Conservation (phyloP, 2,888 invertebrate species). For the Hedya salicella region DNA sequence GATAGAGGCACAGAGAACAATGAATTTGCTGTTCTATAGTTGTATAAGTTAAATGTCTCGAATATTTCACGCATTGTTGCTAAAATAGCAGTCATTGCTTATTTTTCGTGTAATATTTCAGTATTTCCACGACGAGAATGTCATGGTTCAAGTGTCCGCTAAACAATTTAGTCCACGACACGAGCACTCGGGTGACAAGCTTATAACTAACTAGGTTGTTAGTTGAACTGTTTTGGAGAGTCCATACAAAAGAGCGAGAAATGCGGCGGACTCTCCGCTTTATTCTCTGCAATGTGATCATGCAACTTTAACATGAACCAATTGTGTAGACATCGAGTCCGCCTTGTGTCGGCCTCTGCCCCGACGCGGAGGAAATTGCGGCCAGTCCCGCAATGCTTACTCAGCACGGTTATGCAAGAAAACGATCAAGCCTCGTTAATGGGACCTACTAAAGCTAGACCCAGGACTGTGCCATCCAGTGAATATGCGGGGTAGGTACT, state of each 20-base stretch:
- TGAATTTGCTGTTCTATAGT: slow-evolving; percentile 21
- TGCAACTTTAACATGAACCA: slow-evolving; percentile 75
- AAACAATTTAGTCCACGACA: slow-evolving; percentile 9
- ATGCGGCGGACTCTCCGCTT: slow-evolving; percentile 60
- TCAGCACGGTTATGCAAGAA: slow-evolving; percentile 69
- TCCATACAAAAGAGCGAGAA: slow-evolving; percentile 56
- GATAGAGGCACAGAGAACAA: slow-evolving; percentile 49
- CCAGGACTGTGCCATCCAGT: slow-evolving; percentile 1
- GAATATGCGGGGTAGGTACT: neutral
- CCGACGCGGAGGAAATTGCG: slow-evolving; percentile 74
- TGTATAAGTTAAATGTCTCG: slow-evolving; percentile 23
- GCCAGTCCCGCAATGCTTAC: slow-evolving; percentile 67
- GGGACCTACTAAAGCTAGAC: slow-evolving; percentile 17
- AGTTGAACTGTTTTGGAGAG: slow-evolving; percentile 32
- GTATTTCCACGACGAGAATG: slow-evolving; percentile 8
- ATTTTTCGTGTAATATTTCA: slow-evolving; percentile 1
- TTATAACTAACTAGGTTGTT: slow-evolving; percentile 34
- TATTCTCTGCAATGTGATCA: slow-evolving; percentile 77
- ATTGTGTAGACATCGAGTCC: slow-evolving; percentile 66
- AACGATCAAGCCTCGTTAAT: slow-evolving; percentile 49
- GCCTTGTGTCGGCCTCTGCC: slow-evolving; percentile 48
- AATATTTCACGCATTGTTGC: slow-evolving; percentile 23
- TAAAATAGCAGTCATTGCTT: neutral
- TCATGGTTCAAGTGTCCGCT: neutral
- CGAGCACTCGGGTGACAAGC: slow-evolving; percentile 7